Base-by-base conservation (phyloP, 2,888 invertebrate genomes). In the Tenthredo distinguenda region DNA sequence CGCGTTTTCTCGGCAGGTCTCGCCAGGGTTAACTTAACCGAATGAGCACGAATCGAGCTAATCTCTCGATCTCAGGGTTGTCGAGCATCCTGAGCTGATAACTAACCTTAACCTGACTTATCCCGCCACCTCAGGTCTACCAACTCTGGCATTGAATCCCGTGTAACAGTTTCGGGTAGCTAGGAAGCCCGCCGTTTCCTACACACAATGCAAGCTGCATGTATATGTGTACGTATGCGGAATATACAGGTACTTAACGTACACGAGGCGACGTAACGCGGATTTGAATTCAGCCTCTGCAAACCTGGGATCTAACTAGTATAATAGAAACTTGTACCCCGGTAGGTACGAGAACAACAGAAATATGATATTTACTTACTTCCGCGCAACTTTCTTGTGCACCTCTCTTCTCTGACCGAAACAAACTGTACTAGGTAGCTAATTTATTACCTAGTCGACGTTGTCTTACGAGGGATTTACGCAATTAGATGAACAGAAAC, bases 21-120 rank as follows among this genome's bases (percentile, higher is more conserved):
- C 2, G 77, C 55, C 81, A 40, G 62, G 40, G 81, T 81, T 62
- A 81, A 34, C 81, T 81, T 81, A 18, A 58, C 21, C 81, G 81
- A 81, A 81, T 81, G 43, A 62, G 62, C 62, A 62, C 62, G 58
- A 81, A 62, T 81, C 62, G 62, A 62, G 81, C 37, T 62, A 81
- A 81, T 62, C 58, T 81, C 81, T 40, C 40, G 62, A 81, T 62
- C 81, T 81, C 37, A 37, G 58, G 62, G 62, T 81, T 81, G 81
- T 81, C 81, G 62, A 81, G 81, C 21, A 81, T 50, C 62, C 81
- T 81, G 62, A 77, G n/a, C 77, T 62, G 81, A 81, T 81, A 58
- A 62, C 81, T 50, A 50, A 37, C 62, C 79, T 40, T 18, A 81
- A 34, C 81, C 62, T 81, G 50, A 34, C 81, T 81, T 62, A 62